A percentile compares a stretch with the other conserved stretches of the same genome.
phyloP scores from a whole-genome alignment of 1,140 invertebrate genomes.

The Colletes gigas region DNA sequence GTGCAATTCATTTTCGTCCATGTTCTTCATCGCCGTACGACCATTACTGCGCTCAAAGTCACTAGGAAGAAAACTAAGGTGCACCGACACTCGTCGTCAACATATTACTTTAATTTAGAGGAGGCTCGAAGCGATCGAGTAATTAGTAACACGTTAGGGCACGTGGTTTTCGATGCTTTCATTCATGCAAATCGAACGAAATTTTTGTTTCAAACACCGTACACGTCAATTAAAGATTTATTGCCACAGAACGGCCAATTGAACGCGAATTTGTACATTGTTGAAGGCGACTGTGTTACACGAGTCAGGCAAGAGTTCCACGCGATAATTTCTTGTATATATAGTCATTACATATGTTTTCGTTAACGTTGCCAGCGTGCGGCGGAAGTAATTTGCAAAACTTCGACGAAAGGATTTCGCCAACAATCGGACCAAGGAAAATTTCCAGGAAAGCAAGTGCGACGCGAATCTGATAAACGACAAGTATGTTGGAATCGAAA shows the following conservation, averaged over 20 bases:
- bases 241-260: neutral
- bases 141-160: neutral
- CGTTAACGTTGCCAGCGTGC: slow-evolving; percentile 13
- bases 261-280: slow-evolving; percentile 22
- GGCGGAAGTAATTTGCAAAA: slow-evolving; percentile 6
- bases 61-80: neutral
- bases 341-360: slow-evolving; percentile 38
- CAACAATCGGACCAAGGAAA: slow-evolving; percentile 23
- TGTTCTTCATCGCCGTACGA: too few relatives aligned
- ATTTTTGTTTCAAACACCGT: neutral
- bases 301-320: slow-evolving; percentile 16
- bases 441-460: neutral
- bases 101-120: neutral
- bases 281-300: neutral
- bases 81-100: too few relatives aligned
- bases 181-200: neutral
- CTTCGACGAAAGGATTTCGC: neutral
- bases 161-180: neutral
- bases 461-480: neutral
- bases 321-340: slow-evolving; percentile 40
- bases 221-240: neutral
- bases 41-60: too few relatives aligned
- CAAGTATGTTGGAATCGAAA: neutral
- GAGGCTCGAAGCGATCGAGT: neutral
- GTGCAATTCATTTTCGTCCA: neutral